Evolutionary conservation across 2,113 vertebrate species (phyloP).

Genomic region (Phyllostomus hastatus): DNA sequence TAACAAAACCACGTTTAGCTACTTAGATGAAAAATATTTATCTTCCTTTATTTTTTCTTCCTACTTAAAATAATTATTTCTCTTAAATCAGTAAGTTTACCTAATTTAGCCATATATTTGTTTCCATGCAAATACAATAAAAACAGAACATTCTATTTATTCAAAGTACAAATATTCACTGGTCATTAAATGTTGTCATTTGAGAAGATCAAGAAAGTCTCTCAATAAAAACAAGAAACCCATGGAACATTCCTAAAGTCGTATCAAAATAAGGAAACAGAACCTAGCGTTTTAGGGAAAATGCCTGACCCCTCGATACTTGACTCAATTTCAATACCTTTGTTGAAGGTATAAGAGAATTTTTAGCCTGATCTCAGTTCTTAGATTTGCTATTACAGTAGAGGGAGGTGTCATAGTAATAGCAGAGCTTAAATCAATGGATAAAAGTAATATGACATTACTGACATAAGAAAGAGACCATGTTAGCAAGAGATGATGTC

Average conservation of each 20-base stretch:
- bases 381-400: neutral
- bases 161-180: conserved; percentile 3
- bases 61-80: neutral
- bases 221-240: neutral
- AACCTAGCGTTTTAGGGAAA: neutral
- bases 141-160: conserved; percentile 30
- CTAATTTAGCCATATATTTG: neutral
- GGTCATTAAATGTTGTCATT: neutral
- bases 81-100: neutral
- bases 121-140: neutral
- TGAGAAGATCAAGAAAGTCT: neutral
- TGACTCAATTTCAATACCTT: neutral
- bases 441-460: neutral
- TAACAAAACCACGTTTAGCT: neutral
- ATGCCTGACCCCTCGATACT: neutral
- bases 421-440: neutral
- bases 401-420: neutral
- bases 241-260: neutral
- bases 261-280: neutral
- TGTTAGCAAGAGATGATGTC: neutral
- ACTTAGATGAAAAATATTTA: neutral
- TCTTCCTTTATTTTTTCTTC: neutral
- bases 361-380: neutral
- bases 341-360: neutral
- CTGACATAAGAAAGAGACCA: neutral